Base-by-base conservation (phyloP, 2,888 invertebrate genomes). In the Rhorus exstirpatorius region DNA sequence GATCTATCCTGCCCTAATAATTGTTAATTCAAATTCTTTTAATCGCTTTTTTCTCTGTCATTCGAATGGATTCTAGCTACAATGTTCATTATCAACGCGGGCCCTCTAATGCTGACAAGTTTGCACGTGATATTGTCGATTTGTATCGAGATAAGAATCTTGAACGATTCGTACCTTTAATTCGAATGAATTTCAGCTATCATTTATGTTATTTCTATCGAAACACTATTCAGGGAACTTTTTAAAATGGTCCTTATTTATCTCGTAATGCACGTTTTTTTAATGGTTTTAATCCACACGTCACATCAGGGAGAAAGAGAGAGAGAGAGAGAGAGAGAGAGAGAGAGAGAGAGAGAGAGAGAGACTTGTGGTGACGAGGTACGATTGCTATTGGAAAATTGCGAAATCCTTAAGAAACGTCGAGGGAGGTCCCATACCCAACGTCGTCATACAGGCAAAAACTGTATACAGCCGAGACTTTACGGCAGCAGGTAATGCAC, bases 351-450 rank as follows among this genome's bases (percentile, higher is more conserved):
- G 46, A 49, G 7, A 49, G 17, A 38, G 17, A 10, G 8, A 4
- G 4, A 41, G 19, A 17, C n/a, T n/a, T n/a, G n/a, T n/a, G n/a
- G 17, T 65, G 21, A 49, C 61, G 72, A 72, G 72, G 68, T 79
- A 53, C 74, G 55, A 81, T 44, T 60, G 76, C 58, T 81, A 76
- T 71, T 71, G 72, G 67, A 68, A 68, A 81, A 72, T 81, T 71
- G 31, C 71, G 67, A 81, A 81, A 81, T 77, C 67, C 67, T 81
- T 76, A 77, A 41, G 53, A 81, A 81, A 77, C 81, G 76, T 77
- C 77, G 44, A 72, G 77, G 76, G 67, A 71, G 76, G 71, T 71
- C 60, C 67, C 81, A 65, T 71, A 76, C 67, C 76, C 70, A 65
- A 76, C 65, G 35, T 71, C 51, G 31, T 44, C 44, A 49, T 44